phyloP scores from a whole-genome alignment of 2,888 invertebrate genomes.

The Hirtodrosophila trivittata region DNA sequence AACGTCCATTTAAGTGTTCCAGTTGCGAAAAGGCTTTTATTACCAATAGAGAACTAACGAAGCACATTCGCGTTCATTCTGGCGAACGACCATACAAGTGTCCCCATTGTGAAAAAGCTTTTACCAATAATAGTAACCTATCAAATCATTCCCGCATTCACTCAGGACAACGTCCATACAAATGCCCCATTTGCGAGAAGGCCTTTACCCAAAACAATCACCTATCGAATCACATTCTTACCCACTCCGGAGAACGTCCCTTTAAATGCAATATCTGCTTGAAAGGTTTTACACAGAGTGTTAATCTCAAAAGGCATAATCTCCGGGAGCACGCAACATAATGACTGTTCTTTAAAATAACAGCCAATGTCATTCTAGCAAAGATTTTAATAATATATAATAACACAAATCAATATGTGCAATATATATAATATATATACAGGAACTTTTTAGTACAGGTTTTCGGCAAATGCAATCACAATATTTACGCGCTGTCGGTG shows the following conservation, averaged over 20 bases:
- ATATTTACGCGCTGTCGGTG: too few relatives aligned
- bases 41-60: slow-evolving; percentile 3
- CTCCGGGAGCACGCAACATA: too few relatives aligned
- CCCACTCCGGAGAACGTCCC: slow-evolving; percentile 3
- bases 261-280: not conserved
- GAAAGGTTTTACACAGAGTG: not conserved
- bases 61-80: not conserved
- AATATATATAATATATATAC: too few relatives aligned
- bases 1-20: too few relatives aligned
- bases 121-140: not conserved
- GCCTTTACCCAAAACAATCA: slow-evolving; percentile 1
- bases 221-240: slow-evolving; percentile 1
- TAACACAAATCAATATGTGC: too few relatives aligned
- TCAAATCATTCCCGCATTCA: not conserved
- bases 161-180: slow-evolving; percentile 2
- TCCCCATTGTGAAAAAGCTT: slow-evolving; percentile 4
- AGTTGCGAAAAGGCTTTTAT: not conserved
- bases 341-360: too few relatives aligned
- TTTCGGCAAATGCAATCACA: too few relatives aligned
- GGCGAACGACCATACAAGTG: slow-evolving; percentile 1
- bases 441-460: too few relatives aligned
- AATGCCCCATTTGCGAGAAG: slow-evolving; percentile 2
- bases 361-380: too few relatives aligned
- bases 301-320: not conserved
- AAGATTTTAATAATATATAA: too few relatives aligned